Percentiles rank a stretch among this genome's conserved stretches.
These are phyloP conservation scores for Drosophila acutilabella DNA, from an alignment of 2,888 invertebrate species.

Conservation along the genomic window DNA sequence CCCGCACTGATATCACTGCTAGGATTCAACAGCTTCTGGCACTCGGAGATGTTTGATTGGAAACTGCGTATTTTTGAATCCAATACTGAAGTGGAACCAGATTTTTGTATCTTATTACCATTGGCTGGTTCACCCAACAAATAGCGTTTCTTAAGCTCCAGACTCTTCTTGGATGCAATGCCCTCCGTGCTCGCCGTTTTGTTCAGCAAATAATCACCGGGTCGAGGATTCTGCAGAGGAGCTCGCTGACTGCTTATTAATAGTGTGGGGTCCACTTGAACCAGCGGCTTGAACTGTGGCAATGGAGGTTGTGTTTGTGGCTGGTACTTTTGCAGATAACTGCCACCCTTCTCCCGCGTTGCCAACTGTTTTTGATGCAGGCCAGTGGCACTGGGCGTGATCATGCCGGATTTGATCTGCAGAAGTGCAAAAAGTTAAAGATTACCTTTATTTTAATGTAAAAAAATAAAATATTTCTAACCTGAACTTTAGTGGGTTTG, in stretches of 20 bases:
- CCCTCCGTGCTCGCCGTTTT: slow-evolving; percentile 94
- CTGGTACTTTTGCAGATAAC: slow-evolving; percentile 80
- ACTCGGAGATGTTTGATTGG: slow-evolving; percentile 93
- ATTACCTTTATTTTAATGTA: not conserved
- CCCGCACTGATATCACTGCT: slow-evolving; percentile 89
- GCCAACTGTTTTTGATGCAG: slow-evolving; percentile 67
- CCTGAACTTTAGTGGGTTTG: slow-evolving; percentile 88
- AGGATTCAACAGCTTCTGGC: slow-evolving; percentile 93
- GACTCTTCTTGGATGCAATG: slow-evolving; percentile 93
- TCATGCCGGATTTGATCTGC: slow-evolving; percentile 83
- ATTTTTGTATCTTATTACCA: slow-evolving; percentile 91
- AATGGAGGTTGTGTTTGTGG: slow-evolving; percentile 76
- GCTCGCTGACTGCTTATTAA: slow-evolving; percentile 82
- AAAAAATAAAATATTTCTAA: slow-evolving; percentile 72
- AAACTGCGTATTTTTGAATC: slow-evolving; percentile 94
- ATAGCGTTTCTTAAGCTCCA: slow-evolving; percentile 94
- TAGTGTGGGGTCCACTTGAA: slow-evolving; percentile 85
- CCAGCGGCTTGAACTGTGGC: slow-evolving; percentile 85
- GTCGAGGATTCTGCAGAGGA: slow-evolving; percentile 87
- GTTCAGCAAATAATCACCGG: slow-evolving; percentile 91
- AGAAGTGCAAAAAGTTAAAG: not conserved
- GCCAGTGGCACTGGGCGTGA: slow-evolving; percentile 68
- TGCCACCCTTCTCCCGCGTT: slow-evolving; percentile 70
- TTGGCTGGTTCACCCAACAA: slow-evolving; percentile 90
- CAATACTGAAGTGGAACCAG: slow-evolving; percentile 92